Conservation (phyloP, 2,113 vertebrate genomes). For the Scopus umbretta region DNA sequence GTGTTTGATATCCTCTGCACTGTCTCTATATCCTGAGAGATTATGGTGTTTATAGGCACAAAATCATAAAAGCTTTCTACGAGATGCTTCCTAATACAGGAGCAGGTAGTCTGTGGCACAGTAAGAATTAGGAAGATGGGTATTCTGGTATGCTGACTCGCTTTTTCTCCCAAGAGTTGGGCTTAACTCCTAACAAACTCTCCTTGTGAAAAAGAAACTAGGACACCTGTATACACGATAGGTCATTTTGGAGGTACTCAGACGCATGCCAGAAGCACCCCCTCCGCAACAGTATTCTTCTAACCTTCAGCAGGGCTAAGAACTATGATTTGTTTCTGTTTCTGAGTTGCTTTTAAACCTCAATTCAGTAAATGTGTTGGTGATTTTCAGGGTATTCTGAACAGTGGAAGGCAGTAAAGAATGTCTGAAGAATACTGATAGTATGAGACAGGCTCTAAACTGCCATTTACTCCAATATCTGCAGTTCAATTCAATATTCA, state of each 20-base stretch:
- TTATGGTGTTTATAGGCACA: neutral
- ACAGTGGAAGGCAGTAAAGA: neutral
- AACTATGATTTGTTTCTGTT: neutral
- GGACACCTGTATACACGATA: neutral
- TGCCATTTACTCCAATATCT: neutral
- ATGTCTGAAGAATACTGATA: neutral
- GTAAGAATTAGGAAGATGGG: slow-evolving; percentile 14
- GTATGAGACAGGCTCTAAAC: neutral
- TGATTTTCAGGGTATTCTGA: slow-evolving; percentile 22
- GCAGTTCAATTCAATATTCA: neutral
- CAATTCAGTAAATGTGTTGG: neutral
- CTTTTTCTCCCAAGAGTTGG: neutral
- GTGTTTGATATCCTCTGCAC: neutral
- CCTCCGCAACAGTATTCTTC: neutral
- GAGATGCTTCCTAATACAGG: slow-evolving; percentile 26
- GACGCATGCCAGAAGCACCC: neutral
- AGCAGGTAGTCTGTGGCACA: slow-evolving; percentile 6
- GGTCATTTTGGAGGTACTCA: neutral
- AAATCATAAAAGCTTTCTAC: slow-evolving; percentile 3
- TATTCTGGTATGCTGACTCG: neutral
- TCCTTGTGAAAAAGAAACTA: neutral
- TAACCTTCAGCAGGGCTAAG: neutral
- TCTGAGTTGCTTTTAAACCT: slow-evolving; percentile 6
- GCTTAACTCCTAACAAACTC: neutral
- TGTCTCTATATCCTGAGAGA: neutral